Percentiles rank a stretch among this genome's conserved stretches.
phyloP scores from a whole-genome alignment of 2,113 vertebrate species.

The Nothobranchius kuhntae region DNA sequence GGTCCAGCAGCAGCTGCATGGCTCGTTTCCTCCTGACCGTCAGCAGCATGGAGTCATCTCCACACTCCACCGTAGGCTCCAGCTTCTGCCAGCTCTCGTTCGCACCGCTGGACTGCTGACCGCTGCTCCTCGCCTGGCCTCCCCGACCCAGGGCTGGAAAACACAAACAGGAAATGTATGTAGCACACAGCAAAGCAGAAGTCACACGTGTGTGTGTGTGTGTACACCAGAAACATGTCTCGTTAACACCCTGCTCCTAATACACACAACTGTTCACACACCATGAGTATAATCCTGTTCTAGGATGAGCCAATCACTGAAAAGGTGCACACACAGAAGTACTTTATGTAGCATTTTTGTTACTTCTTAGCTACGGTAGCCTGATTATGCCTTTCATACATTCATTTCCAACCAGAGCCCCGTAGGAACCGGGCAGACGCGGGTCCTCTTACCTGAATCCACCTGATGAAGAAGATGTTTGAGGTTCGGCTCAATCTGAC shows the following conservation, averaged over 20 bases:
- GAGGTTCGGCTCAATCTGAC: conserved; percentile 5
- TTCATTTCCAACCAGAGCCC: background rate
- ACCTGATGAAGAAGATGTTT: conserved; percentile 12
- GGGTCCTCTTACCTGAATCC: conserved; percentile 28
- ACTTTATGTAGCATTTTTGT: too few species aligned
- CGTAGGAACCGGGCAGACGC: too few species aligned
- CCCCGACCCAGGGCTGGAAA: conserved; percentile 14
- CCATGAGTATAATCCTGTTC: too few species aligned
- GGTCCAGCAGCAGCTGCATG: conserved; percentile 43
- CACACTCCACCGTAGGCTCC: conserved; percentile 65
- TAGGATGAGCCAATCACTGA: too few species aligned
- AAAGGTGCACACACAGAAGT: too few species aligned
- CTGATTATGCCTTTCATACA: too few species aligned
- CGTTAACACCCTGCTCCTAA: too few species aligned
- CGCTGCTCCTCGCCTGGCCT: conserved; percentile 6
- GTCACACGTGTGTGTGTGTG: background rate
- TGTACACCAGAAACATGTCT: too few species aligned
- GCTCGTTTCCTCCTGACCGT: conserved; percentile 52
- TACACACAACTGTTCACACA: too few species aligned
- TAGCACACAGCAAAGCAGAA: background rate
- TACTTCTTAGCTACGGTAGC: too few species aligned
- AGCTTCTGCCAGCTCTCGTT: conserved; percentile 55
- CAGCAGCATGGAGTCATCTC: conserved; percentile 53
- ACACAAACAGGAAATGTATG: background rate
- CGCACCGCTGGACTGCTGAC: conserved; percentile 4